Conservation (phyloP, 2,113 vertebrate species). For the Hippocampus mohnikei region DNA sequence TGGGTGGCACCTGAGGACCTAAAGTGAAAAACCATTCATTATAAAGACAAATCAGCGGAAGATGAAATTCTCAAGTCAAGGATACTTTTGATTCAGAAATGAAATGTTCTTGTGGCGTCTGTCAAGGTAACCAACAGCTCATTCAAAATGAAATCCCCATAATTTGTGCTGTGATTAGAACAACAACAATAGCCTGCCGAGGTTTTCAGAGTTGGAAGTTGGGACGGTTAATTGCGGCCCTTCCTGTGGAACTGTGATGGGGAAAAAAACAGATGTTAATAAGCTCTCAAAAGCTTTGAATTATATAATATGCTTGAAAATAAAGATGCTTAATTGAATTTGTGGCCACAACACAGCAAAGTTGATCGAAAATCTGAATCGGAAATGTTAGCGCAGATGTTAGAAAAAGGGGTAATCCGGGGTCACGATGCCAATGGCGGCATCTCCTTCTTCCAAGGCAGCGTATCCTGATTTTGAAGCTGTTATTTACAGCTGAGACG, state of each 20-base stretch:
- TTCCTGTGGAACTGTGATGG: background rate
- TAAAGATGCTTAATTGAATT: background rate
- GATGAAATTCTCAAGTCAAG: slow-evolving; percentile 65
- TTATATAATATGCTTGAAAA: background rate
- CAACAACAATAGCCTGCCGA: slow-evolving; percentile 4
- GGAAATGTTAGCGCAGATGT: background rate
- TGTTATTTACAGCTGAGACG: background rate
- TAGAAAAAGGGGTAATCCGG: background rate
- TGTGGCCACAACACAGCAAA: background rate
- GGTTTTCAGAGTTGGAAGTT: background rate
- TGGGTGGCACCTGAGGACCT: slow-evolving; percentile 68
- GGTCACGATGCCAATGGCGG: background rate
- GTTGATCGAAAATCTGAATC: background rate
- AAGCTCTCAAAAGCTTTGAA: background rate
- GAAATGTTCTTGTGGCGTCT: slow-evolving; percentile 40
- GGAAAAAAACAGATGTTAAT: background rate
- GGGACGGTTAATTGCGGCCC: background rate
- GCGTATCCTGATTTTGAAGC: background rate
- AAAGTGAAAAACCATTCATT: slow-evolving; percentile 65
- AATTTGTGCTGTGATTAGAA: slow-evolving; percentile 4
- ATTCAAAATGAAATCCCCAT: slow-evolving; percentile 14
- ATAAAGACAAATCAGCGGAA: slow-evolving; percentile 62
- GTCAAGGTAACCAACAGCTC: slow-evolving; percentile 27
- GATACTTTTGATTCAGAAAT: slow-evolving; percentile 56
- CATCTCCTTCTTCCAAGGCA: background rate